Base-by-base conservation (phyloP, 2,113 vertebrate species). In the Vidua macroura region DNA sequence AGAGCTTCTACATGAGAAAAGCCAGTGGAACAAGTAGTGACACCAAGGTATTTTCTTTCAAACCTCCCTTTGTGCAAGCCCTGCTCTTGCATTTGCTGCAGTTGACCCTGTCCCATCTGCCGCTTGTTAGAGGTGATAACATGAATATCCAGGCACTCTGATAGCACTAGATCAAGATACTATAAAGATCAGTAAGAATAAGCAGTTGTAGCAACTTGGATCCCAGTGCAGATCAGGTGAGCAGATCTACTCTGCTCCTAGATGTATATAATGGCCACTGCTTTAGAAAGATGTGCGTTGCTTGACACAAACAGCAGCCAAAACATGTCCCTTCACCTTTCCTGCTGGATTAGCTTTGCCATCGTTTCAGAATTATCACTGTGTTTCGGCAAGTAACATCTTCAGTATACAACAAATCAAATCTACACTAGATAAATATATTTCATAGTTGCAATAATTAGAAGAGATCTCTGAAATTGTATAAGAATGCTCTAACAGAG, bases 311-410 rank as follows among this genome's bases (percentile, higher is more conserved):
- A 20, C 7, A 4, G 68, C 80, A 83, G 63, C 70, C 41, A 5
- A 30, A 0, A 20, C 0, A 0, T 5, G 21, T 68, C 20, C 78
- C 41, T 43, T 7, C 35, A 11, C 51, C 19, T 67, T 35, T 43
- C 81, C 86, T 37, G 30, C 60, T 41, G 41, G 3, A 3, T 37
- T 15, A 22, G 52, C 77, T 82, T 19, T 31, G 46, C 64, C 19
- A 1, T 53, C 12, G 0, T 20, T 74, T 31, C 48, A 44, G 72
- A 44, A 11, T 6, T 30, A 19, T 19, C 82, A 49, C 64, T 0
- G 0, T 24, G 13, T 33, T 58, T 18, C 82, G 46, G 52, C 60
- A 72, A 9, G 66, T 58, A n/a, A 12, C 11, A 21, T 8, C 30
- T 11, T 37, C 60, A 33, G 69, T 7, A 53, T 31, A 58, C 68